These are phyloP conservation scores for Eupithecia exiguata DNA, from an alignment of 2,888 invertebrate species.

Conservation along the genomic window DNA sequence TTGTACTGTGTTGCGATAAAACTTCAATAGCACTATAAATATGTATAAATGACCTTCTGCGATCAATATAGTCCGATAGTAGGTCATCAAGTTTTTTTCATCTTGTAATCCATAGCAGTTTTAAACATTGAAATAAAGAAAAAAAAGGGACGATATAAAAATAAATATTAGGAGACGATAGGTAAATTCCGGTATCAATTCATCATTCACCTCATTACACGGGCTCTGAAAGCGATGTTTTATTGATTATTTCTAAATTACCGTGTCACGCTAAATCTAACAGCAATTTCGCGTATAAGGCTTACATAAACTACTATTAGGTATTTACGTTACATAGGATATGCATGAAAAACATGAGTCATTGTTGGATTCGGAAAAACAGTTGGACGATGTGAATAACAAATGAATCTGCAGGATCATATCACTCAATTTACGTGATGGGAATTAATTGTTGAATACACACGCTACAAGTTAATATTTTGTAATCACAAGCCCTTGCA, in stretches of 20 bases:
- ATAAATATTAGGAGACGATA: too few relatives aligned
- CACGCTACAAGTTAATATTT: slow-evolving; percentile 1
- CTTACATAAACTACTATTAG: neutral
- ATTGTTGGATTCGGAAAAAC: slow-evolving; percentile 5
- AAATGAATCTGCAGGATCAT: slow-evolving; percentile 7
- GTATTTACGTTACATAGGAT: slow-evolving; percentile 3
- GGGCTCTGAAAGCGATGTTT: neutral
- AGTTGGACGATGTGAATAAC: slow-evolving; percentile 7
- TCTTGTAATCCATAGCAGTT: neutral
- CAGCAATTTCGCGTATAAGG: neutral
- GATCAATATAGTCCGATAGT: neutral
- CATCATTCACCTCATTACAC: neutral
- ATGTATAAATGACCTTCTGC: neutral
- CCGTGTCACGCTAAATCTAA: slow-evolving; percentile 1
- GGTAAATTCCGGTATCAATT: neutral
- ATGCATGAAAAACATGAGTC: neutral
- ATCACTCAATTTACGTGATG: slow-evolving; percentile 14
- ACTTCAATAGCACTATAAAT: neutral
- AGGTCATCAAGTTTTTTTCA: neutral
- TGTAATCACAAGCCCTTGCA: slow-evolving; percentile 14
- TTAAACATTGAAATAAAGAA: neutral
- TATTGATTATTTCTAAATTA: neutral
- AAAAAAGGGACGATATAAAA: too few relatives aligned
- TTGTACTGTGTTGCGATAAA: neutral
- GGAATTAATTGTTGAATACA: slow-evolving; percentile 14